Evolutionary conservation across 2,797 vertebrate species (phyloP).

Genomic region (Cossypha heuglini): DNA sequence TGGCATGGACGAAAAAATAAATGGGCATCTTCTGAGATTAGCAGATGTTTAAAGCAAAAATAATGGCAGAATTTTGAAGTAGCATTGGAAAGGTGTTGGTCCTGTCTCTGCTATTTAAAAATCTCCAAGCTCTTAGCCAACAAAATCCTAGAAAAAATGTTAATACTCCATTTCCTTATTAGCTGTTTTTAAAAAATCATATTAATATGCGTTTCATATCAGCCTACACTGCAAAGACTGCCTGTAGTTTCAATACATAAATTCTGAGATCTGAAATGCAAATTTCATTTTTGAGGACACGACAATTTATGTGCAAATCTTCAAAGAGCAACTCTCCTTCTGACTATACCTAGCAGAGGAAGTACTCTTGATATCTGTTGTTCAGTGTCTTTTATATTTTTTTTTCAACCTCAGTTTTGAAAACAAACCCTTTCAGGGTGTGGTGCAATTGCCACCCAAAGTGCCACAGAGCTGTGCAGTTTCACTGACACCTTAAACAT

Average conservation of each 20-base stretch:
- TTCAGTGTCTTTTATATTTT: not conserved
- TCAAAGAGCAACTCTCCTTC: conserved; percentile 4
- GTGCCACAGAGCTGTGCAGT: not conserved
- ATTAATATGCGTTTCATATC: conserved; percentile 46
- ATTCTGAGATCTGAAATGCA: conserved; percentile 37
- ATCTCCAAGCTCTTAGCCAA: conserved; percentile 38
- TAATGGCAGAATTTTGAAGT: conserved; percentile 4
- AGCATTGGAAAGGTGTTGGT: not conserved
- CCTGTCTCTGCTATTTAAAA: conserved; percentile 39
- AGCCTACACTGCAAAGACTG: conserved; percentile 28
- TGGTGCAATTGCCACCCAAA: not conserved
- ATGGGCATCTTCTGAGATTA: not conserved
- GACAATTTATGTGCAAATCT: not conserved
- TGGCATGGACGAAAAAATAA: not conserved
- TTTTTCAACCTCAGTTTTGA: not conserved
- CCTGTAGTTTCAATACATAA: conserved; percentile 31
- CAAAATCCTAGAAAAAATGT: not conserved
- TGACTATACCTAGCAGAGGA: not conserved
- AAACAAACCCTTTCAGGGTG: not conserved
- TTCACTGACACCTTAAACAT: not conserved
- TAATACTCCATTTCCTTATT: conserved; percentile 57
- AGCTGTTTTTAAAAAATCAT: conserved; percentile 38
- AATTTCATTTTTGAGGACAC: conserved; percentile 1
- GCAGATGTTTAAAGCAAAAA: not conserved
- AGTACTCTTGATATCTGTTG: not conserved